These are phyloP conservation scores for Drosophila ironensis DNA, from an alignment of 1,140 invertebrate species.

Conservation along the genomic window DNA sequence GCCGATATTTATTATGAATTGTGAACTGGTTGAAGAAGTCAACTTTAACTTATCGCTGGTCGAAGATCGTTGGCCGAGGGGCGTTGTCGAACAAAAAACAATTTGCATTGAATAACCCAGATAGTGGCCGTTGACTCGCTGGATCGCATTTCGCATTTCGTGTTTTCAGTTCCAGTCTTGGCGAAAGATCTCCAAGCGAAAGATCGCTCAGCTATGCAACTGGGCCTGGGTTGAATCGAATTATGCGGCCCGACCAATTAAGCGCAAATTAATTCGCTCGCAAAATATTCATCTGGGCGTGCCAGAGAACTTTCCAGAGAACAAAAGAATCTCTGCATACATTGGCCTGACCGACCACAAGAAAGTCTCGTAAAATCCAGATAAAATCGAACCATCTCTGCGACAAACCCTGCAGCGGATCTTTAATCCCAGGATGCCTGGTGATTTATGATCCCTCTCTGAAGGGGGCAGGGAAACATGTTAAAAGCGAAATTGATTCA, in stretches of 20 bases:
- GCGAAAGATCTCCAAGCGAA: slow-evolving; percentile 20
- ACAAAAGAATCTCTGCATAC: slow-evolving; percentile 4
- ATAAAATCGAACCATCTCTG: not conserved
- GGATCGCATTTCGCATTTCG: slow-evolving; percentile 37
- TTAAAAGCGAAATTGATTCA: slow-evolving; percentile 48
- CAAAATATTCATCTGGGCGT: slow-evolving; percentile 15
- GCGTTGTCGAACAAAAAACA: slow-evolving; percentile 29
- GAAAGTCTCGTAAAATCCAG: slow-evolving; percentile 10
- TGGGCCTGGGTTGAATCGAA: slow-evolving; percentile 16
- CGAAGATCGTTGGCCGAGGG: slow-evolving; percentile 10
- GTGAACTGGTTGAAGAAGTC: slow-evolving; percentile 4
- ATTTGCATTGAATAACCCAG: slow-evolving; percentile 56
- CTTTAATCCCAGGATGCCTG: slow-evolving; percentile 3
- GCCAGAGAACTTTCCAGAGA: slow-evolving; percentile 8
- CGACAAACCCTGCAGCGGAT: not conserved
- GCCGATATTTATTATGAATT: not conserved
- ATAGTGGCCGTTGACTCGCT: slow-evolving; percentile 45
- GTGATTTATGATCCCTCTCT: not conserved
- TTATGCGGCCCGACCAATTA: slow-evolving; percentile 24
- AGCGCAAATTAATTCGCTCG: slow-evolving; percentile 34
- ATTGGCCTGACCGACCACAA: slow-evolving; percentile 10
- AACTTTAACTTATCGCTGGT: slow-evolving; percentile 21
- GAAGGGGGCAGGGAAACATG: slow-evolving; percentile 13
- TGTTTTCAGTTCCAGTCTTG: slow-evolving; percentile 39
- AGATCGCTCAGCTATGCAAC: slow-evolving; percentile 35